These are phyloP conservation scores for Pandemis corylana DNA, from an alignment of 2,888 invertebrate species.

Conservation along the genomic window DNA sequence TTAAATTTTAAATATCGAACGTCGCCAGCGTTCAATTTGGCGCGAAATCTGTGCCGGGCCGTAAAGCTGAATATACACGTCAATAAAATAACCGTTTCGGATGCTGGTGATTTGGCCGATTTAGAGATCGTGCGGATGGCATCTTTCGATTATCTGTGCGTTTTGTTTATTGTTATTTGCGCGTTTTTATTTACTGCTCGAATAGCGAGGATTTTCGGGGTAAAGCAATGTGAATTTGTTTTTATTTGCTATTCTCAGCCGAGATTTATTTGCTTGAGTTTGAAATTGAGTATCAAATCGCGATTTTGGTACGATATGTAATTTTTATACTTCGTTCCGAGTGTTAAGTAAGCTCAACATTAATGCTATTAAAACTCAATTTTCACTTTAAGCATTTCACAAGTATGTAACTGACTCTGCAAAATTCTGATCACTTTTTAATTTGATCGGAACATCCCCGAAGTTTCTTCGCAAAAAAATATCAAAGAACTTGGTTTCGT, in stretches of 20 bases:
- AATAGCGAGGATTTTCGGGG: conserved; percentile 5
- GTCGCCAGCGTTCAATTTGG: conserved; percentile 68
- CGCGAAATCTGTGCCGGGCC: conserved; percentile 65
- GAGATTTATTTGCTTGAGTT: not conserved
- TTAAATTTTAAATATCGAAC: conserved; percentile 83
- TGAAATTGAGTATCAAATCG: not conserved
- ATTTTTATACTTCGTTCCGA: not conserved
- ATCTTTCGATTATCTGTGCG: conserved; percentile 31
- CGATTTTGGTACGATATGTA: not conserved
- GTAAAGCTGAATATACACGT: conserved; percentile 55
- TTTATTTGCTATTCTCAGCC: not conserved
- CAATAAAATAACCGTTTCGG: conserved; percentile 60
- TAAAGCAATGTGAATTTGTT: not conserved
- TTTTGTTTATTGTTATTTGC: conserved; percentile 41
- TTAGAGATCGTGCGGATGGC: conserved; percentile 42
- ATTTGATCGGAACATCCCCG: conserved; percentile 42
- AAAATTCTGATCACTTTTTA: conserved; percentile 33
- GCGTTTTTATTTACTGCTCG: conserved; percentile 20
- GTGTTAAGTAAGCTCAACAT: not conserved
- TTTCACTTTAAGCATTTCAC: not conserved
- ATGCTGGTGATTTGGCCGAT: conserved; percentile 44
- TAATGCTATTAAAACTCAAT: not conserved
- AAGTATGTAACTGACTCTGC: conserved; percentile 13
- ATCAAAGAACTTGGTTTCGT: conserved; percentile 58
- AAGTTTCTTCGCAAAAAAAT: conserved; percentile 50